A percentile compares a stretch with the other conserved stretches of the same genome.
Conservation (phyloP, 2,888 invertebrate genomes). For the Troglohyphantes excavatus region DNA sequence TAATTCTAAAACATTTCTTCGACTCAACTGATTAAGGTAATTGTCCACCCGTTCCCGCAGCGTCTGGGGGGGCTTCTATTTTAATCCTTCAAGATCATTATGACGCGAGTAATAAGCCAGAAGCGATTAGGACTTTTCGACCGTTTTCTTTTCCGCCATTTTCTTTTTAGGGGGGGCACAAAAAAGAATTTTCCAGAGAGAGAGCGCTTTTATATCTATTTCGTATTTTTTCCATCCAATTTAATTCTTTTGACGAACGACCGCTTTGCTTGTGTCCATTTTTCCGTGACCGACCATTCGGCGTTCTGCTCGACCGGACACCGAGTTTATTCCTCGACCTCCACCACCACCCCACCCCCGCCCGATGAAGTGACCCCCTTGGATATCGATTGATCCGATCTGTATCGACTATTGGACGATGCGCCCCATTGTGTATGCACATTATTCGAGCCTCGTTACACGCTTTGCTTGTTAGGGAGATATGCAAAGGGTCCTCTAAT, state of each 20-base stretch:
- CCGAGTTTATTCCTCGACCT: conserved; percentile 60
- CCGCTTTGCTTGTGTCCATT: conserved; percentile 75
- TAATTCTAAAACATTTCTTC: conserved; percentile 74
- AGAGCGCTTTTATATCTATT: conserved; percentile 36
- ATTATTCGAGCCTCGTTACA: conserved; percentile 15
- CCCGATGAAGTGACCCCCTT: conserved; percentile 67
- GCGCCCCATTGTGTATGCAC: conserved; percentile 33
- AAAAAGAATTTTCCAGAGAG: conserved; percentile 46
- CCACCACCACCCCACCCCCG: conserved; percentile 24
- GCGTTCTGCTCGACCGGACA: conserved; percentile 71
- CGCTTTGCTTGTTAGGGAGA: conserved; percentile 10
- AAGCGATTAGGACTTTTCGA: conserved; percentile 64
- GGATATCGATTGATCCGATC: conserved; percentile 59
- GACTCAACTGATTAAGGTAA: conserved; percentile 72
- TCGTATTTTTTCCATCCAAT: conserved; percentile 76
- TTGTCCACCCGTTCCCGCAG: conserved; percentile 54
- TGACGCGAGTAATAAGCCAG: conserved; percentile 63
- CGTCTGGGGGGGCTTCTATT: conserved; percentile 33
- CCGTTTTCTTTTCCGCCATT: conserved; percentile 43
- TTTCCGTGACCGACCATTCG: conserved; percentile 72
- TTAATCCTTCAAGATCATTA: conserved; percentile 69
- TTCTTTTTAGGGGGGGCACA: neutral
- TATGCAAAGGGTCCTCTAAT: too few species aligned
- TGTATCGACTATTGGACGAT: conserved; percentile 52
- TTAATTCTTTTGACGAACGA: conserved; percentile 75